Percentiles rank a stretch among this genome's conserved stretches.
Conservation (phyloP, 2,888 invertebrate species). For the Brachynemurus nebulosus region DNA sequence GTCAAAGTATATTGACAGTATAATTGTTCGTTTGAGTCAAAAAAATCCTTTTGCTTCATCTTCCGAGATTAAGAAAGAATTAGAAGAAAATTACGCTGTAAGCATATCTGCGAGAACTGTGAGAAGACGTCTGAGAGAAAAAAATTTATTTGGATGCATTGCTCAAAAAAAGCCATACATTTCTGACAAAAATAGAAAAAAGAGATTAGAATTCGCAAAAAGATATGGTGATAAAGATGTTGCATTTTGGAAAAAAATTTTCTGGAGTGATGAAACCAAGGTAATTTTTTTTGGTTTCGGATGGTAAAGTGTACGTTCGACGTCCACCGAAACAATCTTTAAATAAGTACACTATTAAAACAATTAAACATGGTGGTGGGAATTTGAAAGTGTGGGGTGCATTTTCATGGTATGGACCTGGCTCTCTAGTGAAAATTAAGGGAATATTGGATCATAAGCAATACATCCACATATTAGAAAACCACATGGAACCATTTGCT, state of each 20-base stretch:
- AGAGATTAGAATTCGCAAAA: neutral
- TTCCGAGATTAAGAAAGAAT: too few species aligned
- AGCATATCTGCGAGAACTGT: neutral
- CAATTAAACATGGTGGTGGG: slow-evolving; percentile 13
- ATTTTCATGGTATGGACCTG: slow-evolving; percentile 11
- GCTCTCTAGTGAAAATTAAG: slow-evolving; percentile 8
- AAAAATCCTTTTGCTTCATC: too few species aligned
- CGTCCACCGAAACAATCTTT: slow-evolving; percentile 7
- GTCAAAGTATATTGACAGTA: too few species aligned
- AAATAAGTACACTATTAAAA: slow-evolving; percentile 11
- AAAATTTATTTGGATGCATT: neutral
- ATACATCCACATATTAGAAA: slow-evolving; percentile 2
- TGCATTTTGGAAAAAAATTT: neutral
- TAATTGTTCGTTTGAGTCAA: too few species aligned
- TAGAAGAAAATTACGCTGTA: neutral
- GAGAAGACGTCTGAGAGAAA: neutral
- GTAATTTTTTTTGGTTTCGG: slow-evolving; percentile 12
- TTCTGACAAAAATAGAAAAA: neutral
- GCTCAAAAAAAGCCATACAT: neutral
- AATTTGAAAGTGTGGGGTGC: slow-evolving; percentile 10
- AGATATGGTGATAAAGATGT: too few species aligned
- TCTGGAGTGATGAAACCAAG: slow-evolving; percentile 8
- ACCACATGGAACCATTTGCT: neutral
- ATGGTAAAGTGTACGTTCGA: slow-evolving; percentile 10
- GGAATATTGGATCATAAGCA: slow-evolving; percentile 8